Evolutionary conservation across 2,888 invertebrate genomes (phyloP), one percentile per base, ranked within the genome.

Genomic region (Caenorhabditis imperialis): DNA sequence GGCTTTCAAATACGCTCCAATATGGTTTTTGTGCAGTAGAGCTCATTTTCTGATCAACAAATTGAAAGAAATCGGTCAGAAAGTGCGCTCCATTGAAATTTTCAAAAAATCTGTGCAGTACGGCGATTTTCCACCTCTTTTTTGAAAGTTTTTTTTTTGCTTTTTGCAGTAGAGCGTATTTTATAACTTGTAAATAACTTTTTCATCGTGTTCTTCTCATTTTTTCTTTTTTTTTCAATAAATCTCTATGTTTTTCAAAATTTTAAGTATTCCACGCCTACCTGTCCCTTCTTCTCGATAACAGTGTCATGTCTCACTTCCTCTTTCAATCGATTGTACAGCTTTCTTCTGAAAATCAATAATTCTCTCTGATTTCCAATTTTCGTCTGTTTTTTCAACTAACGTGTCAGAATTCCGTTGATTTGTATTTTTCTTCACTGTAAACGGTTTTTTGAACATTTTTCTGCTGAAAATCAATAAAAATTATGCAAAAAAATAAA

Each of bases 371-470:
- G 12, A 8, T 44, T 42, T 16, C 10, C 7, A 7, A 7, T 30
- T 30, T 7, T 7, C 30, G 30, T 30, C 14, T 18, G 35, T 20
- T 53, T 53, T 12, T 50, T 7, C 5, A 27, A 33, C n/a, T 60
- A 38, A 86, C 86, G 82, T 65, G 48, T 86, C 86, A 10, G 85
- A 85, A 65, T 78, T 84, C 48, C 83, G 61, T 33, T 84, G 61
- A 70, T 81, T 84, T 27, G 82, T 77, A 58, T 83, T 86, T 54
- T 78, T 83, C 65, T 84, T 85, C 10, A 83, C 79, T 20, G 53
- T 70, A 67, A 84, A 85, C 23, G 81, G 81, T 53, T 84, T 84
- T 57, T 76, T 75, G 63, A 85, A 85, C 85, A 85, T 85, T 25
- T 50, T 30, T 30, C 6, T n/a, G 20, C 12, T 12, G 30, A 23